Evolutionary conservation across 2,888 invertebrate species (phyloP), one percentile per base, ranked within the genome.

Genomic region (Diogma glabrata): DNA sequence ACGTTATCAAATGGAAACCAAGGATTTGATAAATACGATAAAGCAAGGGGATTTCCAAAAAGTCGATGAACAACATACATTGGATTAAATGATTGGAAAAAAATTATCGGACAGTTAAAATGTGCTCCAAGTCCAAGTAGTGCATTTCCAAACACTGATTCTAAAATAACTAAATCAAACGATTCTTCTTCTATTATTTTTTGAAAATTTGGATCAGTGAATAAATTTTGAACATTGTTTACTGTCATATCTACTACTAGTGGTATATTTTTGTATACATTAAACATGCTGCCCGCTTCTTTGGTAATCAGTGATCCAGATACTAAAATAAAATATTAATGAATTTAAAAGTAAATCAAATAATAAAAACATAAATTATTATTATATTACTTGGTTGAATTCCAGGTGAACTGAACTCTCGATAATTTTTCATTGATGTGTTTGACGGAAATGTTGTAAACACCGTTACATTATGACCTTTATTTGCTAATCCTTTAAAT

Each of bases 21-120:
- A 53, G 73, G 73, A 1, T 66, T 59, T 7, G 66, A 10, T 1
- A 67, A 63, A 2, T 70, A 72, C 1, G 72, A 63, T 5, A 71
- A 49, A 55, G 73, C 73, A 12, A 72, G 59, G 1, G 73, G 73
- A 53, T 73, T 73, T 26, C 71, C 63, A 8, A 59, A n/a, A 6
- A 59, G 60, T 2, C 63, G 56, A 16, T 72, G 62, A 50, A 72
- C 72, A 47, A 72, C 70, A 9, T 14, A 3, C 14, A 6, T 4
- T 2, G 51, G 47, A 40, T 24, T 4, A 10, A 24, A 12, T 12
- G 40, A 38, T 23, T 38, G 48, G 30, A 43, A 22, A 14, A 22
- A 14, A n/a, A 43, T 23, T 14, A 43, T n/a, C 1, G 43, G 22
- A 4, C 43, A 43, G 6, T 22, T 43, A 22, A 43, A 43, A 43